These are phyloP conservation scores for Ophion obscuratus DNA, from an alignment of 2,888 invertebrate species.

Conservation along the genomic window DNA sequence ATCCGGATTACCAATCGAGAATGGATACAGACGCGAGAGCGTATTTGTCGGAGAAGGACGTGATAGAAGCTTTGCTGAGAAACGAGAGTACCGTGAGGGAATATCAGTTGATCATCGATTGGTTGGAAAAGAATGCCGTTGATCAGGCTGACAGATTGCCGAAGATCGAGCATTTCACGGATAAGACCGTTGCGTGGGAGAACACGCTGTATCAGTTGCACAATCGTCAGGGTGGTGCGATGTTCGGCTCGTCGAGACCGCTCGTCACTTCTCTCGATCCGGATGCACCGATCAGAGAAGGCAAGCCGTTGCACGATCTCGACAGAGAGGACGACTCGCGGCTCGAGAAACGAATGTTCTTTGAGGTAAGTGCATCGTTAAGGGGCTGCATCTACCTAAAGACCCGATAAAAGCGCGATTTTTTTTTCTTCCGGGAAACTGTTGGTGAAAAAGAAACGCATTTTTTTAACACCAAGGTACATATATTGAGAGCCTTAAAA, in stretches of 20 bases:
- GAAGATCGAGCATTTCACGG: conserved; percentile 90
- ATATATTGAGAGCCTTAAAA: too few relatives aligned
- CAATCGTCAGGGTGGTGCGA: conserved; percentile 84
- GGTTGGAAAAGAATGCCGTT: conserved; percentile 93
- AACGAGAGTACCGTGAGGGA: conserved; percentile 86
- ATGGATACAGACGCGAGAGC: conserved; percentile 74
- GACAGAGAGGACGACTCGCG: conserved; percentile 92
- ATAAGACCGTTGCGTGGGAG: conserved; percentile 94
- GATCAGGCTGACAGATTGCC: conserved; percentile 85
- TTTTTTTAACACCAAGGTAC: too few relatives aligned
- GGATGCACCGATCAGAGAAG: conserved; percentile 93
- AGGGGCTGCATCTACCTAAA: too few relatives aligned
- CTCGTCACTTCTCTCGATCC: conserved; percentile 92
- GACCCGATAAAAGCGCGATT: too few relatives aligned
- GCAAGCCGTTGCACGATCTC: conserved; percentile 92
- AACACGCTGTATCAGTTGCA: conserved; percentile 94
- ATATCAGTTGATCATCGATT: conserved; percentile 94
- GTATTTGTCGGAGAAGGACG: conserved; percentile 86
- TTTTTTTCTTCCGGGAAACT: too few relatives aligned
- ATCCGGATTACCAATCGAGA: conserved; percentile 74
- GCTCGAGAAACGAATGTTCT: conserved; percentile 82
- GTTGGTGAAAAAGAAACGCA: too few relatives aligned
- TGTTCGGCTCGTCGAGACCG: conserved; percentile 86
- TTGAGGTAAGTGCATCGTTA: conserved; percentile 75
- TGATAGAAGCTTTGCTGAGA: conserved; percentile 86